A percentile compares a stretch with the other conserved stretches of the same genome.
Evolutionary conservation across 2,113 vertebrate species (phyloP).

Genomic region (Alces alces): DNA sequence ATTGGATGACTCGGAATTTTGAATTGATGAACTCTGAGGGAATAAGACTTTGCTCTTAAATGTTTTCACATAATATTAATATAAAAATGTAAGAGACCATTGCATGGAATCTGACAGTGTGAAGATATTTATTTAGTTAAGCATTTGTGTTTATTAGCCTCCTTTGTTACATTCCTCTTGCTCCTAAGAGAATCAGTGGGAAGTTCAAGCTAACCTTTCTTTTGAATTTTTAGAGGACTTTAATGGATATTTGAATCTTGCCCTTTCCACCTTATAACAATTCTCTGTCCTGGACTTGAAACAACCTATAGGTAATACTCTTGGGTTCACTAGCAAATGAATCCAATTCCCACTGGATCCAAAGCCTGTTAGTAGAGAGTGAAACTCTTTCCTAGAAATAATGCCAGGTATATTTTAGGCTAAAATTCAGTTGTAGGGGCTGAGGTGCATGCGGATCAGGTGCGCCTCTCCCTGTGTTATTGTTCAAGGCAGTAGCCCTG

Average conservation of each 20-base stretch:
- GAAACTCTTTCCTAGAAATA: not conserved
- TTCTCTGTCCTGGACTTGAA: not conserved
- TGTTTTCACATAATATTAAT: not conserved
- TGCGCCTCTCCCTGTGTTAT: not conserved
- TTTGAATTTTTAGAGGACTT: constrained; percentile 9
- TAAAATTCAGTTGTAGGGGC: not conserved
- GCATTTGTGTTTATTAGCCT: constrained; percentile 4
- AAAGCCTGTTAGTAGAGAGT: not conserved
- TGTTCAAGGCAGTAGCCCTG: not conserved
- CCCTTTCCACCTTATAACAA: not conserved
- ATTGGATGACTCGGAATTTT: not conserved
- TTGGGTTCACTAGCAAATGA: not conserved
- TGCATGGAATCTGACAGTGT: not conserved
- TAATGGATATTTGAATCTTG: not conserved
- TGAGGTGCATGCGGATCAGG: not conserved
- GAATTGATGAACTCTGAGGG: not conserved
- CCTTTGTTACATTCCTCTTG: not conserved
- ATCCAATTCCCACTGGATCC: not conserved
- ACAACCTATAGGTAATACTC: not conserved
- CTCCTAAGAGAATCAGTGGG: not conserved
- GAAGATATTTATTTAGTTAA: constrained; percentile 31
- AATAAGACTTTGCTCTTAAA: not conserved
- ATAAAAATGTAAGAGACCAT: not conserved
- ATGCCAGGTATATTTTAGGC: not conserved
- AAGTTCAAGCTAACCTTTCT: constrained; percentile 13